These are phyloP conservation scores for Oceanodroma leucorhoa DNA, from an alignment of 2,797 vertebrate species.

Conservation along the genomic window DNA sequence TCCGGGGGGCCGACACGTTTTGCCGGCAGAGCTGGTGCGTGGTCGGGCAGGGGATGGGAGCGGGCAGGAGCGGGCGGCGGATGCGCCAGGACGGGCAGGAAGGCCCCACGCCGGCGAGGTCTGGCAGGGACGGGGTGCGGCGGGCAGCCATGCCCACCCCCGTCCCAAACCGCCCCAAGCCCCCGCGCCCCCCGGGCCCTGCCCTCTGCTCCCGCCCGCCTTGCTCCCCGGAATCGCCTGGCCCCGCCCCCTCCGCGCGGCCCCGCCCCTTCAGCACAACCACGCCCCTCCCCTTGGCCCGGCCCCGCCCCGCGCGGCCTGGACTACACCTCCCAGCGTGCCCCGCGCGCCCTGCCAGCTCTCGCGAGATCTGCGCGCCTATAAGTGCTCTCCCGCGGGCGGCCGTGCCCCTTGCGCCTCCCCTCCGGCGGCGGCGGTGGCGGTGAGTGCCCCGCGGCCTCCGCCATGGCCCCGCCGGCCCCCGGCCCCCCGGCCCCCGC, in stretches of 20 bases:
- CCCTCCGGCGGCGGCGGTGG: accelerated
- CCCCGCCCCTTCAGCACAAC: not conserved
- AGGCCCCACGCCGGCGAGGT: no score
- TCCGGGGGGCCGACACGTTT: accelerated
- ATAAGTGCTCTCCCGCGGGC: accelerated
- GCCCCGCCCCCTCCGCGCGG: not conserved
- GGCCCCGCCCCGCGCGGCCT: accelerated
- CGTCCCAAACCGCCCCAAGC: not conserved
- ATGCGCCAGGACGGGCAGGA: not conserved
- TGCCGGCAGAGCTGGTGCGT: accelerated
- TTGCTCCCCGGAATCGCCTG: no score
- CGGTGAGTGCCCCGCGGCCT: accelerated
- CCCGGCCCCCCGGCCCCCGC: accelerated
- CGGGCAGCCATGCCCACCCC: not conserved
- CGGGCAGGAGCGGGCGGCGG: no score
- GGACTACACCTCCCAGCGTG: not conserved
- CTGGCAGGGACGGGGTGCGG: not conserved
- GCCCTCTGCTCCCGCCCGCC: not conserved
- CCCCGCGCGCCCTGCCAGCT: accelerated
- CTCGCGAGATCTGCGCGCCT: accelerated
- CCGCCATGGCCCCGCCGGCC: not conserved
- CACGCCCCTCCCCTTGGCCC: not conserved
- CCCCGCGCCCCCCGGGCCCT: no score
- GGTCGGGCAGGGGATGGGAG: not conserved
- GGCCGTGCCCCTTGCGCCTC: accelerated